phyloP scores from a whole-genome alignment of 2,113 vertebrate species.

The Trichomycterus rosablanca region DNA sequence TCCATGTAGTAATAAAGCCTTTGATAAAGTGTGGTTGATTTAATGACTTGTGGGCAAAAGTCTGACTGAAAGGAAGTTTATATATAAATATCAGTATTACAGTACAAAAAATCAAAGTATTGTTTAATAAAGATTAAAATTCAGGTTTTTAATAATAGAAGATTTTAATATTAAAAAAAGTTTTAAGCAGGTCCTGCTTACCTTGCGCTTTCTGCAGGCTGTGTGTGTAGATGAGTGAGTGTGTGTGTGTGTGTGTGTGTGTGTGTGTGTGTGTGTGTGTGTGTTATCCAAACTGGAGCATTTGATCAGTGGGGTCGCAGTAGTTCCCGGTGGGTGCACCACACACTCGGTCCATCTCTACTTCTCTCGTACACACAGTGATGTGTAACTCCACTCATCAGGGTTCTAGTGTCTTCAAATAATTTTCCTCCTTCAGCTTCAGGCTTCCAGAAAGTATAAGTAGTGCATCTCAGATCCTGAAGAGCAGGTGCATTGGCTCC shows the following conservation, averaged over 20 bases:
- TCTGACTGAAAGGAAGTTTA: too few species aligned
- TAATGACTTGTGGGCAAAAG: background rate
- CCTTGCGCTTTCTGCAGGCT: slow-evolving; percentile 12
- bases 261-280: slow-evolving; percentile 24
- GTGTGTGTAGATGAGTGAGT: background rate
- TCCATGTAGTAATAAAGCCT: too few species aligned
- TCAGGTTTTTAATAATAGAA: too few species aligned
- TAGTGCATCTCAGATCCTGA: background rate
- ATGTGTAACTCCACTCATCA: background rate
- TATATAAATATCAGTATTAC: too few species aligned
- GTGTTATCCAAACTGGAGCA: slow-evolving; percentile 32
- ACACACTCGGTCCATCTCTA: slow-evolving; percentile 27
- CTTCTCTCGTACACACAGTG: background rate
- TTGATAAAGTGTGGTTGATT: too few species aligned
- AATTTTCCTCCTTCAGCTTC: background rate
- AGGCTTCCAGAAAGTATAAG: background rate
- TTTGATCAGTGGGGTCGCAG: slow-evolving; percentile 18
- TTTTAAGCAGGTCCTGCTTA: slow-evolving; percentile 17
- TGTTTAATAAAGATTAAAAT: too few species aligned
- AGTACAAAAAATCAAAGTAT: too few species aligned
- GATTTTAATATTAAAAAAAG: background rate
- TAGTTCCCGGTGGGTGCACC: slow-evolving; percentile 4
- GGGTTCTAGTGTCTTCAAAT: background rate
- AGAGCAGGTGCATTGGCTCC: background rate
- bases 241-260: slow-evolving; percentile 12